phyloP scores from a whole-genome alignment of 2,797 vertebrate species.

The Scarus forsteni region DNA sequence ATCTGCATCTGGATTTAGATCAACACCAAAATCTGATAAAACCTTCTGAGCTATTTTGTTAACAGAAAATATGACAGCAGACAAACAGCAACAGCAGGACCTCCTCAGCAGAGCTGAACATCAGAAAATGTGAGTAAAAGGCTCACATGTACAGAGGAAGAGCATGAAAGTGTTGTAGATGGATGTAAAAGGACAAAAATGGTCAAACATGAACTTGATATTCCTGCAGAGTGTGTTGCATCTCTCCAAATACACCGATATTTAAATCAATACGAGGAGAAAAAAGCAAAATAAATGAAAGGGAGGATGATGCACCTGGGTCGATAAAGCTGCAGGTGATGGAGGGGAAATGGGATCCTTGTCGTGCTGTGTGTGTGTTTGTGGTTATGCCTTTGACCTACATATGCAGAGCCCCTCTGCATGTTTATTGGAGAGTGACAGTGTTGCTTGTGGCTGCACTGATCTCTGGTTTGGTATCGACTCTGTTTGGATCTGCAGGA shows the following conservation, averaged over 20 bases:
- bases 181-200: slow-evolving; percentile 59
- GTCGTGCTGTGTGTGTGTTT: slow-evolving; percentile 23
- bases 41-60: no score
- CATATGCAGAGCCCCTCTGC: slow-evolving; percentile 18
- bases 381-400: slow-evolving; percentile 28
- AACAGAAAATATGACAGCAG: no score
- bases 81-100: no score
- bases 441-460: slow-evolving; percentile 53
- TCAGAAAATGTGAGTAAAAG: no score
- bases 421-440: slow-evolving; percentile 46
- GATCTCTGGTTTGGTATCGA: slow-evolving; percentile 60
- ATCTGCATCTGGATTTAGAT: no score
- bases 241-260: slow-evolving; percentile 65
- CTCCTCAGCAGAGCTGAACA: no score
- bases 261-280: slow-evolving; percentile 76
- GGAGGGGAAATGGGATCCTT: slow-evolving; percentile 66
- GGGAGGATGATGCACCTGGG: slow-evolving; percentile 67
- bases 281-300: slow-evolving; percentile 71
- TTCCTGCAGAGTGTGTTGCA: slow-evolving; percentile 53
- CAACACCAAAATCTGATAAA: no score
- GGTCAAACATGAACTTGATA: slow-evolving; percentile 70
- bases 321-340: slow-evolving; percentile 79
- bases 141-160: no score
- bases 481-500: slow-evolving; percentile 59
- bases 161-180: not conserved